Percentiles rank a stretch among this genome's conserved stretches.
Conservation (phyloP, 2,888 invertebrate genomes). For the Lasioglossum villosulum region DNA sequence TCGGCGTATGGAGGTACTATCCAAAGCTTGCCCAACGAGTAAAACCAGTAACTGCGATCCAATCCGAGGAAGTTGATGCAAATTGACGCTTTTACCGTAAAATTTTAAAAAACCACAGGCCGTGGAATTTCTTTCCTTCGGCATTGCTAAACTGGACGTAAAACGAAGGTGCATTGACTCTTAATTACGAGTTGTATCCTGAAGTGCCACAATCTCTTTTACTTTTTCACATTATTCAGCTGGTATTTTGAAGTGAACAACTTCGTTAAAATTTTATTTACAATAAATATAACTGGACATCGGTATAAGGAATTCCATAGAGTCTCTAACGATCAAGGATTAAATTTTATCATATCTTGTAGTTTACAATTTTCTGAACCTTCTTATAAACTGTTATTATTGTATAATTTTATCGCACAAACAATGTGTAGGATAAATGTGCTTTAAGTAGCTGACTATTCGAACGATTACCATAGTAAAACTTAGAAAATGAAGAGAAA, state of each 20-base stretch:
- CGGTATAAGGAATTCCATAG: neutral
- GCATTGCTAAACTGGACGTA: neutral
- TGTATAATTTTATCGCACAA: no score
- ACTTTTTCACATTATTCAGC: neutral
- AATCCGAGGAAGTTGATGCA: neutral
- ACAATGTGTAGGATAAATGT: no score
- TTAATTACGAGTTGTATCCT: neutral
- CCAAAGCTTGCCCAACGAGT: neutral
- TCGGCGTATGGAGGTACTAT: neutral
- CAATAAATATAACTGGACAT: neutral
- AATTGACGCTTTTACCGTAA: neutral
- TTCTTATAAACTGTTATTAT: neutral
- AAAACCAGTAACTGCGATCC: neutral
- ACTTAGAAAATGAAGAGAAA: neutral
- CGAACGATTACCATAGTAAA: neutral
- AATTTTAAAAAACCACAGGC: neutral
- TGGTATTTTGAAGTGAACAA: neutral
- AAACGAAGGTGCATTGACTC: neutral
- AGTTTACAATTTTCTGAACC: no score
- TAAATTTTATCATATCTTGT: neutral
- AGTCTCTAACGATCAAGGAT: neutral
- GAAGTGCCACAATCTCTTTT: neutral
- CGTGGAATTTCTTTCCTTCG: neutral
- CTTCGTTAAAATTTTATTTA: neutral
- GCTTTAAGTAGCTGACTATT: neutral